A percentile compares a stretch with the other conserved stretches of the same genome.
Conservation (phyloP, 2,113 vertebrate species). For the Nerophis ophidion region DNA sequence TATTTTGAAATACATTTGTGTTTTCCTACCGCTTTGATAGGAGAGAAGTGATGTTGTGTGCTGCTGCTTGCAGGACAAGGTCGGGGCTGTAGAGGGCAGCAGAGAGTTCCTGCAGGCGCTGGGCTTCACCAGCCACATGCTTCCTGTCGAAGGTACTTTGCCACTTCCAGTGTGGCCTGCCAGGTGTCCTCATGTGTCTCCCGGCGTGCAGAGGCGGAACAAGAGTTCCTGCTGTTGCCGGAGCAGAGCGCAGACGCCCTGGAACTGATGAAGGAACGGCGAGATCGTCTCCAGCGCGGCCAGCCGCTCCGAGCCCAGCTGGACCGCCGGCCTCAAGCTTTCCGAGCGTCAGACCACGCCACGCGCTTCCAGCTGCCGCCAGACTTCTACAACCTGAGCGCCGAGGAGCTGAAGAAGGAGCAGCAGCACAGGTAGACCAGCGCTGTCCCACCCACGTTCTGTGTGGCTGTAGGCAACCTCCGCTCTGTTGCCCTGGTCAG, state of each 20-base stretch:
- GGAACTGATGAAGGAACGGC: constrained; percentile 70
- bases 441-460: too few species aligned
- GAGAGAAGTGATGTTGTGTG: neutral
- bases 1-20: too few species aligned
- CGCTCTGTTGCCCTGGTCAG: constrained; percentile 53
- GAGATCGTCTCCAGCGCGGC: constrained; percentile 74
- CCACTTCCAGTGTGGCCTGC: too few species aligned
- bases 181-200: too few species aligned
- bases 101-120: constrained; percentile 84
- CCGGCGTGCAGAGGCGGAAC: constrained; percentile 56
- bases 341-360: constrained; percentile 74
- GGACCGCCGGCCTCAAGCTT: constrained; percentile 76
- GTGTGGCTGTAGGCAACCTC: neutral
- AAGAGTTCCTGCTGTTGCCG: constrained; percentile 83
- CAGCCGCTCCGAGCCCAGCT: constrained; percentile 81
- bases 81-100: constrained; percentile 79
- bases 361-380: constrained; percentile 80
- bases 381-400: constrained; percentile 85
- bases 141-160: constrained; percentile 67
- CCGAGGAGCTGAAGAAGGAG: constrained; percentile 83
- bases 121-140: constrained; percentile 75
- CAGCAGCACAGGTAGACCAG: constrained; percentile 76
- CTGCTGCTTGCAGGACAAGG: constrained; percentile 76
- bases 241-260: constrained; percentile 65
- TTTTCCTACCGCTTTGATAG: neutral